Evolutionary conservation across 2,797 vertebrate genomes (phyloP).

Genomic region (Pipistrellus pygmaeus): DNA sequence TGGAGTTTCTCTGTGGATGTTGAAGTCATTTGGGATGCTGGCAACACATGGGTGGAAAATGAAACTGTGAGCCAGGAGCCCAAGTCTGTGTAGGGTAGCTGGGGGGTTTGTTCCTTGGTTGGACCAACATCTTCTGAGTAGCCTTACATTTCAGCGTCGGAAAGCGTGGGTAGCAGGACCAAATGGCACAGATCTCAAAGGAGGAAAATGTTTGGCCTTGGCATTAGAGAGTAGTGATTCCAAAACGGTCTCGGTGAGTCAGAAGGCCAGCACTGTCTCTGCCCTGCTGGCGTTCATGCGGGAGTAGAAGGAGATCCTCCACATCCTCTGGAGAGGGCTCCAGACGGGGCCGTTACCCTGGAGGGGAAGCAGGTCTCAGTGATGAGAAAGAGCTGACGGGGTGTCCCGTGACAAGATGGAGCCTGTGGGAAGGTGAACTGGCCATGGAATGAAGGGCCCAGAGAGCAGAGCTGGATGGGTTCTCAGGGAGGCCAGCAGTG

Average conservation of each 20-base stretch:
- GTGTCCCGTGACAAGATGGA: background rate
- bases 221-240: background rate
- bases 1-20: conserved; percentile 27
- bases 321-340: background rate
- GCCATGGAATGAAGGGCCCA: background rate
- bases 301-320: background rate
- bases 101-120: background rate
- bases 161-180: background rate
- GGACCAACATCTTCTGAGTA: background rate
- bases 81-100: background rate
- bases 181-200: background rate
- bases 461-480: background rate
- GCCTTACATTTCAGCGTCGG: background rate
- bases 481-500: background rate
- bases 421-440: background rate
- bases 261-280: background rate
- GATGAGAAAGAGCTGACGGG: background rate
- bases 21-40: conserved; percentile 23
- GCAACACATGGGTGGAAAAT: conserved; percentile 1
- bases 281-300: background rate
- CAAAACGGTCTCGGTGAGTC: background rate
- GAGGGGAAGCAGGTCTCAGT: background rate
- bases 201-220: background rate
- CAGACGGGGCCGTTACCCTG: background rate
- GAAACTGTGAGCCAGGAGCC: background rate